A percentile compares a stretch with the other conserved stretches of the same genome.
Conservation (phyloP, 2,888 invertebrate genomes). For the Oscheius sp. region DNA sequence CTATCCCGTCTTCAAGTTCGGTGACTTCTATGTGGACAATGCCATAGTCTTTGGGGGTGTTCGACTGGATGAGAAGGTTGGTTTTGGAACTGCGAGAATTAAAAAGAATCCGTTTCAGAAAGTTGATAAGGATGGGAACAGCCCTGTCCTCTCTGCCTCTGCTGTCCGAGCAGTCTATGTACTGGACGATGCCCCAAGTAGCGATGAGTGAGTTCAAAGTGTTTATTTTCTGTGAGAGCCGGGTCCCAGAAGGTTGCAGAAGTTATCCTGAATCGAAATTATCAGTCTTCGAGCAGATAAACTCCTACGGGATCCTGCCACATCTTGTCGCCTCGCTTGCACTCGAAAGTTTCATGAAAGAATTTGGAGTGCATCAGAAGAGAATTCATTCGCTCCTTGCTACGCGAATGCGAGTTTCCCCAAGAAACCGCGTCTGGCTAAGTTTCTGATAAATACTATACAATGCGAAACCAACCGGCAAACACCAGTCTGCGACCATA, state of each 20-base stretch:
- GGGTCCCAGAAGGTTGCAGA: constrained; percentile 4
- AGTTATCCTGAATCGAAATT: neutral
- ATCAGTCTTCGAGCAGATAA: neutral
- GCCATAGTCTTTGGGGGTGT: constrained; percentile 70
- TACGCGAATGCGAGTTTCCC: too few species aligned
- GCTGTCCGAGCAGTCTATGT: constrained; percentile 68
- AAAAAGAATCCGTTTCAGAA: constrained; percentile 25
- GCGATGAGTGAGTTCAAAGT: constrained; percentile 41
- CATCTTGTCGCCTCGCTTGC: too few species aligned
- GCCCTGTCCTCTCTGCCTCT: constrained; percentile 55
- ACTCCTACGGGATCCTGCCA: neutral
- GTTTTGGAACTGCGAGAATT: neutral
- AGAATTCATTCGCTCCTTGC: too few species aligned
- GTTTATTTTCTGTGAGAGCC: constrained; percentile 12
- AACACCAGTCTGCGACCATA: too few species aligned
- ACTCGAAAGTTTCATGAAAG: too few species aligned
- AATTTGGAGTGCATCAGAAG: too few species aligned
- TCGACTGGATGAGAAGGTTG: constrained; percentile 28
- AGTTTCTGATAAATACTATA: too few species aligned
- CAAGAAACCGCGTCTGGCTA: too few species aligned
- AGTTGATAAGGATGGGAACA: constrained; percentile 58
- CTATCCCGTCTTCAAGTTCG: constrained; percentile 65
- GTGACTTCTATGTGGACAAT: constrained; percentile 69
- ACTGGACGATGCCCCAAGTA: constrained; percentile 50
- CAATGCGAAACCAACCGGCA: too few species aligned